These are phyloP conservation scores for Phyto melanocephala DNA, from an alignment of 2,888 invertebrate species.

Conservation along the genomic window DNA sequence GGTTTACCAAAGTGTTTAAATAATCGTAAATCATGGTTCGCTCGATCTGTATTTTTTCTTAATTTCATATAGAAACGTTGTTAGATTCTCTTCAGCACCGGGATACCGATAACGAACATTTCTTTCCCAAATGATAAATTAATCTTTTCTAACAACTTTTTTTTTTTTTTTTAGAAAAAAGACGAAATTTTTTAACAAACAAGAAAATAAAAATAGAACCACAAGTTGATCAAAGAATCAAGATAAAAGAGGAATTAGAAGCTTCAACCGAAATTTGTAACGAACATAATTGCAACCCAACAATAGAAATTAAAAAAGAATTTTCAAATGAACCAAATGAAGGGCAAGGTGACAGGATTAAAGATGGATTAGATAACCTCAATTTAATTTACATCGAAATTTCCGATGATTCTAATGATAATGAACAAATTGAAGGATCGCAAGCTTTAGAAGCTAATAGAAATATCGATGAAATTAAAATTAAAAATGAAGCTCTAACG, in stretches of 20 bases:
- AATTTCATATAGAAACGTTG: background rate
- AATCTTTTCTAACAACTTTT: conserved; percentile 4
- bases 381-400: no score
- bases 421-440: background rate
- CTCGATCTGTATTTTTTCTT: no score
- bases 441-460: background rate
- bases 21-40: no score
- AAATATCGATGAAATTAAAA: conserved; percentile 2
- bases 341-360: no score
- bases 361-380: no score
- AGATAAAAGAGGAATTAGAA: background rate
- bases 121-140: no score
- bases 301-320: background rate
- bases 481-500: conserved; percentile 3
- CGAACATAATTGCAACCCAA: background rate
- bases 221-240: background rate
- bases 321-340: no score
- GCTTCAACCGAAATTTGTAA: background rate
- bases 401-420: background rate
- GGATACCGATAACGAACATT: no score
- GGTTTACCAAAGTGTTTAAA: background rate
- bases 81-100: background rate
- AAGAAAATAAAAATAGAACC: background rate
- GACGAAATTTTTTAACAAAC: background rate
- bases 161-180: conserved; percentile 29